phyloP scores from a whole-genome alignment of 2,797 vertebrate species.

The Varecia variegata region DNA sequence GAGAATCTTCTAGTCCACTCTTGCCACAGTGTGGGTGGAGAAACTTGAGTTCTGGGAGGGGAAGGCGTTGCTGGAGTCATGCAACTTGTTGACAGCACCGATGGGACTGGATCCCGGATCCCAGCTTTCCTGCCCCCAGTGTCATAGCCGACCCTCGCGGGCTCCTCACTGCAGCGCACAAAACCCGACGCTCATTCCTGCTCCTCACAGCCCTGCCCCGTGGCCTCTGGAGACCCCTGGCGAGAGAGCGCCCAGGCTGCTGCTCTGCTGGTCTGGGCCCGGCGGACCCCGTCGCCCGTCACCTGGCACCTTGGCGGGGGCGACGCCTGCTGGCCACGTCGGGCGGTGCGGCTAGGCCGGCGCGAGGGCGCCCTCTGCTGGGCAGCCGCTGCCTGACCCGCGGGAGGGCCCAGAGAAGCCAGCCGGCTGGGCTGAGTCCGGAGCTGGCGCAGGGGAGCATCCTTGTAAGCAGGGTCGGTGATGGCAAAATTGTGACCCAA shows the following conservation, averaged over 20 bases:
- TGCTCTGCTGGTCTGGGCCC: not conserved
- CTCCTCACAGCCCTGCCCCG: accelerated
- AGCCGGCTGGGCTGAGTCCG: no score
- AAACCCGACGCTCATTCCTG: not conserved
- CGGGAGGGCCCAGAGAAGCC: not conserved
- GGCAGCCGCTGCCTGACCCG: accelerated
- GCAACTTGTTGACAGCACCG: accelerated
- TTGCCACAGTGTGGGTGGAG: no score
- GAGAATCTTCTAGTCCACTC: not conserved
- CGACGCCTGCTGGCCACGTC: not conserved
- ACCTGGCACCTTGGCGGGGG: not conserved
- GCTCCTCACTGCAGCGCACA: not conserved
- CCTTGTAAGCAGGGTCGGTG: not conserved
- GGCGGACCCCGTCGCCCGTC: not conserved
- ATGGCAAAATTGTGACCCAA: not conserved
- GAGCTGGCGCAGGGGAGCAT: not conserved
- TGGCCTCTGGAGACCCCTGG: not conserved
- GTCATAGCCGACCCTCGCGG: not conserved
- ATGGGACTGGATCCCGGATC: no score
- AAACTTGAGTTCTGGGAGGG: not conserved
- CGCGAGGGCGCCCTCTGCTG: slow-evolving; percentile 52
- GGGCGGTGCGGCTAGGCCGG: not conserved
- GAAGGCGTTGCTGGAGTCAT: not conserved
- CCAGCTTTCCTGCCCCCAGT: no score
- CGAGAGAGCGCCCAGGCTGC: not conserved